These are phyloP conservation scores for Caenorhabditis tropicalis DNA, from an alignment of 1,140 invertebrate species.

Conservation along the genomic window DNA sequence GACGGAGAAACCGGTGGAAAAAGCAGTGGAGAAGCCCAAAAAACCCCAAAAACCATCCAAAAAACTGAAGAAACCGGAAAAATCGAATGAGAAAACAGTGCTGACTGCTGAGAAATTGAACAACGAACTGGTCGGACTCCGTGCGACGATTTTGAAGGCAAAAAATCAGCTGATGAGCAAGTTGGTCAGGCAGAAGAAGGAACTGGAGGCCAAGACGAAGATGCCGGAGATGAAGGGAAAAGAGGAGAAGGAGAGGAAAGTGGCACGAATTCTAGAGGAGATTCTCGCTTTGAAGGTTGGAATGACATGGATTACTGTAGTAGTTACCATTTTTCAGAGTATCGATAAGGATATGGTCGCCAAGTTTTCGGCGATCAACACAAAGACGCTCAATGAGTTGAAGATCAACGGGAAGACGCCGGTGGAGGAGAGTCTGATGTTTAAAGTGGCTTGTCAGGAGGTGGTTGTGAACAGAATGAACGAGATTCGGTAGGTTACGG, in stretches of 20 bases:
- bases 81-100: background rate
- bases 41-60: background rate
- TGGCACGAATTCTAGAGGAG: background rate
- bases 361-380: background rate
- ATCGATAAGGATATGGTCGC: background rate
- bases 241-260: background rate
- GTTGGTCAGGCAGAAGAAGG: background rate
- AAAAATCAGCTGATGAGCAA: background rate
- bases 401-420: background rate
- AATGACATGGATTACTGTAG: too few relatives aligned
- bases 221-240: background rate
- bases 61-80: background rate
- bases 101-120: conserved; percentile 12
- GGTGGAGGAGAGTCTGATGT: background rate
- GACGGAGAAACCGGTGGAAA: background rate
- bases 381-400: background rate
- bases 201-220: background rate
- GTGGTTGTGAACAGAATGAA: background rate
- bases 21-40: background rate
- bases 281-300: conserved; percentile 6
- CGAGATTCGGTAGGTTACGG: background rate
- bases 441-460: background rate
- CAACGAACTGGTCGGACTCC: background rate
- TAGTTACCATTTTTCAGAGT: background rate
- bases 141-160: background rate